Percentiles rank a stretch among this genome's conserved stretches.
Evolutionary conservation across 37 sponge, comb jelly and placozoan species (phyloP).

Genomic region (Halichondria panicea): DNA sequence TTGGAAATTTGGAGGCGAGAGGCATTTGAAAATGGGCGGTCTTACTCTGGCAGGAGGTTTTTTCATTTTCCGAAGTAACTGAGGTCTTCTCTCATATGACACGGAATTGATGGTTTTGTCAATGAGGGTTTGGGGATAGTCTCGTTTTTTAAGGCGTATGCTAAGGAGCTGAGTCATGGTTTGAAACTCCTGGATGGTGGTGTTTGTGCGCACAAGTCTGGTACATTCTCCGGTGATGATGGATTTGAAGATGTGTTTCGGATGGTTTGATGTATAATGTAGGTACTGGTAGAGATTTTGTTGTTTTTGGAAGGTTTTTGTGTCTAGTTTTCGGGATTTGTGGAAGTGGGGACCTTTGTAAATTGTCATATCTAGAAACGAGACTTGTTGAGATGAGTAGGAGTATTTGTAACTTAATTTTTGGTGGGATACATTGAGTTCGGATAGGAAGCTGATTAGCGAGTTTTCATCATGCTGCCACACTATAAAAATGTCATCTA

Average conservation of each 20-base stretch:
- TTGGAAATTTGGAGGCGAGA: constrained; percentile 27
- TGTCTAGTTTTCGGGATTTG: not conserved
- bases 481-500: constrained; percentile 54
- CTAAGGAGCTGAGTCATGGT: not conserved
- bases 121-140: constrained; percentile 16
- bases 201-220: constrained; percentile 24
- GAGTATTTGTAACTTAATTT: not conserved
- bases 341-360: constrained; percentile 6
- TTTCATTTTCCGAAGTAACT: not conserved
- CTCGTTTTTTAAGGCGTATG: constrained; percentile 6
- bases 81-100: not conserved
- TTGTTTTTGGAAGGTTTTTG: constrained; percentile 24
- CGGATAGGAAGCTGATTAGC: not conserved
- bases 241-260: constrained; percentile 1
- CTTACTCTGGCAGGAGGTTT: too few species aligned
- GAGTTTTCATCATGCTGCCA: constrained; percentile 16
- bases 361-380: constrained; percentile 31
- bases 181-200: not conserved
- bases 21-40: constrained; percentile 22
- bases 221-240: constrained; percentile 20
- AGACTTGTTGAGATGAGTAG: not conserved
- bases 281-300: constrained; percentile 39
- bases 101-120: not conserved
- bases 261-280: constrained; percentile 21
- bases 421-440: constrained; percentile 19